Evolutionary conservation across 35 echinoderm and acorn worm genomes (phyloP).

Genomic region (Lytechinus variegatus): DNA sequence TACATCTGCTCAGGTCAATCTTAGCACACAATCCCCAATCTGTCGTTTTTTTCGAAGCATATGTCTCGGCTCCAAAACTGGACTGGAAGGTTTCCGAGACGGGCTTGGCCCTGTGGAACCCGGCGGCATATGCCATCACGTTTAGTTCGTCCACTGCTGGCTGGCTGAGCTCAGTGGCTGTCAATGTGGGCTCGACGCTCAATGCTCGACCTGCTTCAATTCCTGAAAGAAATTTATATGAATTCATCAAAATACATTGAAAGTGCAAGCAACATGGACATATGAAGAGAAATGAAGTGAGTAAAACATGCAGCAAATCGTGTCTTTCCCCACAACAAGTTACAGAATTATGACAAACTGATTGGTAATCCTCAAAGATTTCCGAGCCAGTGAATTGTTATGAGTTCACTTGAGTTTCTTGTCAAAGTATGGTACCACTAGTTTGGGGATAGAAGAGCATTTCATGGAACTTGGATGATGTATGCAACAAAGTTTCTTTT

Average conservation of each 20-base stretch:
- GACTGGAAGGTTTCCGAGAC: constrained; percentile 33
- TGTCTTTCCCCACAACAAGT: no score
- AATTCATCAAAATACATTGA: background rate
- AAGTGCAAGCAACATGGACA: background rate
- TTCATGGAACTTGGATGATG: no score
- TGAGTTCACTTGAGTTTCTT: no score
- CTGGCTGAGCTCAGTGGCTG: constrained; percentile 71
- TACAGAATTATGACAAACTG: no score
- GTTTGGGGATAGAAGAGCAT: no score
- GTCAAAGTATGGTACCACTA: no score
- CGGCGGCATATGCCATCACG: constrained; percentile 89
- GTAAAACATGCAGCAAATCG: no score
- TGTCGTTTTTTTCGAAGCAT: constrained; percentile 21
- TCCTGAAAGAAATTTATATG: constrained; percentile 59
- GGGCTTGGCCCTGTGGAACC: constrained; percentile 67
- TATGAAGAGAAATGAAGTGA: no score
- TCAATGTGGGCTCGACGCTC: constrained; percentile 65
- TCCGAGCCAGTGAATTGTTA: no score
- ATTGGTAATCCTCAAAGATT: no score
- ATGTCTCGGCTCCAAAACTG: constrained; percentile 41
- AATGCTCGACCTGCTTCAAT: constrained; percentile 80
- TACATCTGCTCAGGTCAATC: constrained; percentile 39
- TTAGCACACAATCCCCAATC: constrained; percentile 71
- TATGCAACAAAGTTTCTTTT: no score
- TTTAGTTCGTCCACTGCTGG: constrained; percentile 89